Evolutionary conservation across 2,113 vertebrate species (phyloP).

Genomic region (Loxodonta africana): DNA sequence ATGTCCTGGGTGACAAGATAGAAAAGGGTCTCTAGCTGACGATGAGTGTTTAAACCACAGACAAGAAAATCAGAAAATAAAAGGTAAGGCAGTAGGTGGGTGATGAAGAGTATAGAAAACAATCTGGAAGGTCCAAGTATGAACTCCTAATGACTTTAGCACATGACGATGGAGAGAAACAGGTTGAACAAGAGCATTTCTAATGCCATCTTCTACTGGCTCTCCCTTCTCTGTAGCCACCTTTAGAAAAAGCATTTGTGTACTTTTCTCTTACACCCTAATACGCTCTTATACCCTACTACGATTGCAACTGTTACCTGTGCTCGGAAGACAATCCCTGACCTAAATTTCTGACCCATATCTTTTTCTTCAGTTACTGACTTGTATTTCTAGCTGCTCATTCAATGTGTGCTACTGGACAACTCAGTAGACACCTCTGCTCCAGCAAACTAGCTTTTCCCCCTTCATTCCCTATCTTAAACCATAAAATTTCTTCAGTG

Average conservation of each 20-base stretch:
- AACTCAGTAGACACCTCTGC: not conserved
- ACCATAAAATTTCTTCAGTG: not conserved
- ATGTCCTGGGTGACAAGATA: not conserved
- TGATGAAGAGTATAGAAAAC: not conserved
- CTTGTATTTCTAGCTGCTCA: not conserved
- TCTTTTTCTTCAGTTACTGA: not conserved
- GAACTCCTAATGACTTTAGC: not conserved
- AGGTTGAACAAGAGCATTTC: not conserved
- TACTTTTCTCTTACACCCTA: not conserved
- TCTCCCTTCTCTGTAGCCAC: not conserved
- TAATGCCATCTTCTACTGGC: not conserved
- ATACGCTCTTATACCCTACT: not conserved
- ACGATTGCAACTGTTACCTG: not conserved
- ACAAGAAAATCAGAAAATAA: not conserved
- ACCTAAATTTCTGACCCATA: not conserved
- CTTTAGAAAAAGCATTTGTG: not conserved
- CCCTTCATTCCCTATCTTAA: not conserved
- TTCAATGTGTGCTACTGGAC: not conserved
- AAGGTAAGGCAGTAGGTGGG: not conserved
- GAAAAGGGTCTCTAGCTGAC: not conserved
- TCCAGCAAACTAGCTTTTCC: not conserved
- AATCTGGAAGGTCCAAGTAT: fast-evolving
- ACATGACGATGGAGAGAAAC: not conserved
- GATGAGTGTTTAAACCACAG: not conserved
- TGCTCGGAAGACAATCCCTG: not conserved